These are phyloP conservation scores for Albula glossodonta DNA, from an alignment of 2,113 vertebrate species.

Conservation along the genomic window DNA sequence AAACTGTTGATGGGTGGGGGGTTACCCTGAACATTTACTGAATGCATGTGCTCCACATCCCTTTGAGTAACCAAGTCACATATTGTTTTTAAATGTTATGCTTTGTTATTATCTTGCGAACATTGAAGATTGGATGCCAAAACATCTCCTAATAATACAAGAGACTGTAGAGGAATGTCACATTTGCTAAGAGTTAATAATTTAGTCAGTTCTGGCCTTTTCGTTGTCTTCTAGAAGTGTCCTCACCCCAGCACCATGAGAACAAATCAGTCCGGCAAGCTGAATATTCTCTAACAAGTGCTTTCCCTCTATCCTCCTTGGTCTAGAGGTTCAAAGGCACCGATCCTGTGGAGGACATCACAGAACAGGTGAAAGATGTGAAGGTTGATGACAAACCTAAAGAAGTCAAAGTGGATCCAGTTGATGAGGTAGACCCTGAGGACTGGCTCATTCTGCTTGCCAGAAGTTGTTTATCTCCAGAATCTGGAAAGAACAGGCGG, in stretches of 20 bases:
- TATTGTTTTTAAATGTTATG: no score
- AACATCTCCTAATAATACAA: not conserved
- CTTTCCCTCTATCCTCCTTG: not conserved
- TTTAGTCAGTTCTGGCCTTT: not conserved
- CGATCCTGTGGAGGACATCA: slow-evolving; percentile 74
- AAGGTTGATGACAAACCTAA: slow-evolving; percentile 82
- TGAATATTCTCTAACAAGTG: not conserved
- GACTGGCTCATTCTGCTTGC: no score
- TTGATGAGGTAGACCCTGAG: slow-evolving; percentile 76
- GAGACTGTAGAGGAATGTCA: not conserved
- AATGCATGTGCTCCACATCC: no score
- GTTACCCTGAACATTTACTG: no score
- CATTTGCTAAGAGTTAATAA: not conserved
- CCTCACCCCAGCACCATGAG: not conserved
- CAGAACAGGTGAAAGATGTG: slow-evolving; percentile 77
- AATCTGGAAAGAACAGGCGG: not conserved
- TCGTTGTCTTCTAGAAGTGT: not conserved
- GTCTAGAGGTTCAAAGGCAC: slow-evolving; percentile 86
- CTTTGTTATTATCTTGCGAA: no score
- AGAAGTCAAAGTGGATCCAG: slow-evolving; percentile 71
- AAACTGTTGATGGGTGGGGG: no score
- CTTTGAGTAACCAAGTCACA: no score
- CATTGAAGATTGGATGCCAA: not conserved
- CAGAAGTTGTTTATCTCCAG: no score
- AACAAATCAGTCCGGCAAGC: not conserved